phyloP scores from a whole-genome alignment of 2,113 vertebrate species.

The Oenanthe oenanthe region DNA sequence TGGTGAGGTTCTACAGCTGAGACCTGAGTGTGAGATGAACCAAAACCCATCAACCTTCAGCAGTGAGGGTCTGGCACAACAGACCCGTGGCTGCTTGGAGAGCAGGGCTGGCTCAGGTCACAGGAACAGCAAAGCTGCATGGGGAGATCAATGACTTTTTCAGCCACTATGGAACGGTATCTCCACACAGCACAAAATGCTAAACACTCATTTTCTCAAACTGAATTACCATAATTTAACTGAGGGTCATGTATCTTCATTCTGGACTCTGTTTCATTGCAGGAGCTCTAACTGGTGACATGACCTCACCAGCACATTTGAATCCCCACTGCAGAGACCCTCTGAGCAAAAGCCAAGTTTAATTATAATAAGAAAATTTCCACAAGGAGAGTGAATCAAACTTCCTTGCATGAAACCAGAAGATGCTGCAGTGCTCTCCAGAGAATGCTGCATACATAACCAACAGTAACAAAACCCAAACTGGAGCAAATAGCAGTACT shows the following conservation, averaged over 20 bases:
- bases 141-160: background rate
- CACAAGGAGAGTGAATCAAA: background rate
- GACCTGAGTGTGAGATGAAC: background rate
- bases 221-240: background rate
- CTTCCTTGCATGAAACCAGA: background rate
- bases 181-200: background rate
- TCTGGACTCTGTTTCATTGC: background rate
- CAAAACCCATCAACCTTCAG: background rate
- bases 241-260: background rate
- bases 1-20: background rate
- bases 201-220: background rate
- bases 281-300: background rate
- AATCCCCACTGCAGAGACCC: background rate
- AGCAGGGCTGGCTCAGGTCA: background rate
- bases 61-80: accelerated
- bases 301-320: background rate
- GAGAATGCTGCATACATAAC: accelerated
- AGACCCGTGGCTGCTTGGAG: too few relatives aligned
- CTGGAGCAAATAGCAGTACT: background rate
- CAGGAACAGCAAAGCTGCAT: accelerated
- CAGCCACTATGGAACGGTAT: background rate
- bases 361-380: background rate
- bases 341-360: background rate
- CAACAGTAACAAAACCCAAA: background rate
- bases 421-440: background rate